Evolutionary conservation across 2,888 invertebrate genomes (phyloP).

Genomic region (Scotopteryx bipunctaria): DNA sequence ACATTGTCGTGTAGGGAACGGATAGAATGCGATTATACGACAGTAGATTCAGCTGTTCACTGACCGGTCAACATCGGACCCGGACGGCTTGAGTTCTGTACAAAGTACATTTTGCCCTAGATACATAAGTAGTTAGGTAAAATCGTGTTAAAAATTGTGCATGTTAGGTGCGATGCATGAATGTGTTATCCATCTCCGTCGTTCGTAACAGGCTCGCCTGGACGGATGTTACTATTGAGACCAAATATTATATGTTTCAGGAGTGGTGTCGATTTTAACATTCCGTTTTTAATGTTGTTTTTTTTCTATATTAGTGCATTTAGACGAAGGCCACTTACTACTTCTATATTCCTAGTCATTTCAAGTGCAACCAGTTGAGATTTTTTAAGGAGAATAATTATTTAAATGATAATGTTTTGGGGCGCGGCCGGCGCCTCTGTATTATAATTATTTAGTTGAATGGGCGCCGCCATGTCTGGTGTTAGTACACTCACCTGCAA

Average conservation of each 20-base stretch:
- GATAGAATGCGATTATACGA: slow-evolving; percentile 56
- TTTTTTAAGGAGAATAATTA: slow-evolving; percentile 73
- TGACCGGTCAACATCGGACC: slow-evolving; percentile 65
- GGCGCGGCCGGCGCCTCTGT: slow-evolving; percentile 57
- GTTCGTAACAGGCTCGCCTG: slow-evolving; percentile 67
- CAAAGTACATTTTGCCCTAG: slow-evolving; percentile 83
- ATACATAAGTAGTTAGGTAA: slow-evolving; percentile 82
- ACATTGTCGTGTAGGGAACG: slow-evolving; percentile 60
- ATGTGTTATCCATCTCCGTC: slow-evolving; percentile 69
- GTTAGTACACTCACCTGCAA: slow-evolving; percentile 55
- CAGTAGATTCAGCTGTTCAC: slow-evolving; percentile 63
- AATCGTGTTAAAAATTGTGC: slow-evolving; percentile 70
- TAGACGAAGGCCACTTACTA: slow-evolving; percentile 77
- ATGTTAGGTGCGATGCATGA: slow-evolving; percentile 72
- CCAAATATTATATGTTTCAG: slow-evolving; percentile 82
- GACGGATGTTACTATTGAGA: slow-evolving; percentile 80
- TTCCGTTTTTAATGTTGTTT: slow-evolving; percentile 71
- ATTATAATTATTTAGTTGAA: slow-evolving; percentile 75
- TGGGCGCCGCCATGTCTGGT: slow-evolving; percentile 45
- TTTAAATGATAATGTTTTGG: slow-evolving; percentile 58
- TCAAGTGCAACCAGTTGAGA: slow-evolving; percentile 82
- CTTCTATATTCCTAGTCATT: slow-evolving; percentile 82
- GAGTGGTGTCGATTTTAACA: slow-evolving; percentile 83
- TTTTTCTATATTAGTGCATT: slow-evolving; percentile 66
- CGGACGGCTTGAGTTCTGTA: slow-evolving; percentile 78